A percentile compares a stretch with the other conserved stretches of the same genome.
Conservation (phyloP, 2,888 invertebrate genomes). For the Drosophila hamatofila region DNA sequence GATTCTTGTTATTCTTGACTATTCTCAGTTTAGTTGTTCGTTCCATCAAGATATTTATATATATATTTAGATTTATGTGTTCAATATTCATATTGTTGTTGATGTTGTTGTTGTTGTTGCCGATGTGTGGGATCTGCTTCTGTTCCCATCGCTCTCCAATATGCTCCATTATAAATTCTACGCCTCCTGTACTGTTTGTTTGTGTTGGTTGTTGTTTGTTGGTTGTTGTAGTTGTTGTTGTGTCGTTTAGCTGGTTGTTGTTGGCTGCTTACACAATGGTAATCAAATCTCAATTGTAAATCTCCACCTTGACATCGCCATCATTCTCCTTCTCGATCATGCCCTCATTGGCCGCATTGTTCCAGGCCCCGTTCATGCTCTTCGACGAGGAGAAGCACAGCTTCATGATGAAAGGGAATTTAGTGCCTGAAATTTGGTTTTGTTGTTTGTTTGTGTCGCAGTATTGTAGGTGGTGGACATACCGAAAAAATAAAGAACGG, state of each 20-base stretch:
- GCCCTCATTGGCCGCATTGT: constrained; percentile 85
- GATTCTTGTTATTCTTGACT: constrained; percentile 18
- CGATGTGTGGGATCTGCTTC: constrained; percentile 19
- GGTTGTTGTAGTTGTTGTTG: constrained; percentile 40
- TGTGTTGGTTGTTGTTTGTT: constrained; percentile 43
- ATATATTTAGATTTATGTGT: constrained; percentile 2
- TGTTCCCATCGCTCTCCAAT: constrained; percentile 11
- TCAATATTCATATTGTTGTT: constrained; percentile 16
- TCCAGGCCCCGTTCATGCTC: constrained; percentile 87
- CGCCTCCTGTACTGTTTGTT: constrained; percentile 14
- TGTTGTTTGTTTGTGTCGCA: constrained; percentile 9
- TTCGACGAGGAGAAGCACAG: constrained; percentile 96
- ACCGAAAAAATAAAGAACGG: constrained; percentile 10
- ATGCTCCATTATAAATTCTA: constrained; percentile 14
- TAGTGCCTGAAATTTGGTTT: constrained; percentile 89
- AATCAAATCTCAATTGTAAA: constrained; percentile 85
- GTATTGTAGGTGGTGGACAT: constrained; percentile 1
- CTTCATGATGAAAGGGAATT: constrained; percentile 99
- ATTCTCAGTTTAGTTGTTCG: constrained; percentile 13
- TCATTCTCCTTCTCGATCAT: constrained; percentile 85
- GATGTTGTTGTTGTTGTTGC: constrained; percentile 26
- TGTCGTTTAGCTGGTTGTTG: constrained; percentile 48
- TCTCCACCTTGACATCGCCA: constrained; percentile 82
- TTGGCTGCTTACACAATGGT: constrained; percentile 80
- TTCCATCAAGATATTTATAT: constrained; percentile 22